Evolutionary conservation across 2,888 invertebrate genomes (phyloP), one percentile per base, ranked within the genome.

Genomic region (Cordylochernes scorpioides): DNA sequence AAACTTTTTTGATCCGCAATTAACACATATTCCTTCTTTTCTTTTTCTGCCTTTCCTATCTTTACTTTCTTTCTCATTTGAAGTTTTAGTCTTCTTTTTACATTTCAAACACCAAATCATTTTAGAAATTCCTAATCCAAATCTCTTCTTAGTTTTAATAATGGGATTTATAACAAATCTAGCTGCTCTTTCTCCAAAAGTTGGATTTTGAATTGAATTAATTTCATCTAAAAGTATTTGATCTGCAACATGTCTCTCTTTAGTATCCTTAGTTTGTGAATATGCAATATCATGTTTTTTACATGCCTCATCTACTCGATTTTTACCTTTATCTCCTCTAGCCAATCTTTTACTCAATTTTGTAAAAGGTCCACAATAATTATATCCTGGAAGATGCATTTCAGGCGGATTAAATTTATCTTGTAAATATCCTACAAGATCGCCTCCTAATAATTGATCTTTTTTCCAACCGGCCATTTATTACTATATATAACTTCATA

Each of bases 191-290:
- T 32, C 29, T 6, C 28, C 5, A 12, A 32, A 25, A 1, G 29
- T 29, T 5, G 32, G 19, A 21, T 32, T 29, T 14, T 2, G 1
- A 16, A 32, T 29, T 10, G 8, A 21, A 25, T 29, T 27, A 17
- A 32, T 13, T 12, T 29, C 25, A 13, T 32, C 2, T 4, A 32
- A 5, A 21, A 29, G 17, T 3, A 26, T 17, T 12, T 5, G 9
- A n/a, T 32, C 26, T 12, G n/a, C n/a, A n/a, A n/a, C n/a, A n/a
- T n/a, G n/a, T n/a, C n/a, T n/a, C n/a, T n/a, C n/a, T n/a, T n/a
- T n/a, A n/a, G n/a, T n/a, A n/a, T n/a, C n/a, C n/a, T n/a, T n/a
- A n/a, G n/a, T n/a, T n/a, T n/a, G n/a, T n/a, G n/a, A n/a, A n/a
- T n/a, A n/a, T n/a, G n/a, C n/a, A n/a, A n/a, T n/a, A n/a, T n/a